Base-by-base conservation (phyloP, 2,113 vertebrate genomes). In the Catharus minimus region DNA sequence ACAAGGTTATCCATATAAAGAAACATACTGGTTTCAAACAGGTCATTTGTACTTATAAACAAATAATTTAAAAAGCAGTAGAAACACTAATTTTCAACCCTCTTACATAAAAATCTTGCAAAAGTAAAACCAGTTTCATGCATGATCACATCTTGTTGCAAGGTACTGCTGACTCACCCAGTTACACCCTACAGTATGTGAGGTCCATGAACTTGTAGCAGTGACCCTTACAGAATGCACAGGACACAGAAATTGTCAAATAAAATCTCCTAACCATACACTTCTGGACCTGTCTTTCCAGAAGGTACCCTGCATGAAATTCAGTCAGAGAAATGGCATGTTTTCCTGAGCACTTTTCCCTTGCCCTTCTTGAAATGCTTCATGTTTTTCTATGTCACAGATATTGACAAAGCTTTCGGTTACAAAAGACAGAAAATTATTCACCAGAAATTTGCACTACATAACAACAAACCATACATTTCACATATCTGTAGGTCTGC, bases 101-200 rank as follows among this genome's bases (percentile, higher is more conserved):
- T 64, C 36, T 71, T 64, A 89, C 13, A 41, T 78, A 72, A 36
- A 90, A 67, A 47, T 39, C 24, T 95, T 58, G 68, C 58, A 92
- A 49, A 93, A 84, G 22, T 52, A 94, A 80, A 92, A 73, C 43
- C 80, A 73, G 78, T 71, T 95, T 86, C 20, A 36, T 41, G 52
- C 3, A 3, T 61, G 56, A 96, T 78, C n/a, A 84, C 76, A 53
- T 88, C 75, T 61, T 80, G 71, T 92, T 88, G 60, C 38, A 87
- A 79, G 32, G 57, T 78, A 83, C 72, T 90, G 72, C 9, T 96
- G 94, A 96, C 71, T 95, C 94, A 94, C 22, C 8, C 77, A 90
- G 88, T 95, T 91, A 97, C 82, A 92, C 92, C 94, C 94, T 93
- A 49, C 21, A 90, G 11, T 57, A 46, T 22, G 9, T 28, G 20